phyloP scores from a whole-genome alignment of 2,888 invertebrate genomes.

The Volucella zonaria region DNA sequence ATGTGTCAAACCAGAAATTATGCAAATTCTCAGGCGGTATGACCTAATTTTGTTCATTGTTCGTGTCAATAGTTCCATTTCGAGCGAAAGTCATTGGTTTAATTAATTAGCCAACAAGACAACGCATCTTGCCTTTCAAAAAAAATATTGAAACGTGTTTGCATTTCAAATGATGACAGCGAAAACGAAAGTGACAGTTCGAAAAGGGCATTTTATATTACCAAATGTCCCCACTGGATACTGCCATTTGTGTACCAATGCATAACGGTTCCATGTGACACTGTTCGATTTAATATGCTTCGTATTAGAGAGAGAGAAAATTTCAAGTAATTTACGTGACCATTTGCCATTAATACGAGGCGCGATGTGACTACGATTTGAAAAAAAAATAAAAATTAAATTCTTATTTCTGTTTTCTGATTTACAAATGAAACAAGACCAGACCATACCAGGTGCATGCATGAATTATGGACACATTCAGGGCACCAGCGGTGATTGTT shows the following conservation, averaged over 20 bases:
- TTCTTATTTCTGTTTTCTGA: constrained; percentile 30
- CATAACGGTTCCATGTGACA: constrained; percentile 15
- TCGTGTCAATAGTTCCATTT: constrained; percentile 16
- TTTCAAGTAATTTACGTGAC: constrained; percentile 44
- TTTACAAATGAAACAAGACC: constrained; percentile 31
- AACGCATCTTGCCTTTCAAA: constrained; percentile 48
- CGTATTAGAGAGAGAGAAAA: background rate
- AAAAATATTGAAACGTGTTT: constrained; percentile 36
- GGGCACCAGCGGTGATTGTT: constrained; percentile 16
- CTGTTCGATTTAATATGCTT: background rate
- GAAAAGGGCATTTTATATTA: constrained; percentile 32
- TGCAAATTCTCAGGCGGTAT: constrained; percentile 39
- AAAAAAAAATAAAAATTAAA: constrained; percentile 44
- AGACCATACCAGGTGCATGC: constrained; percentile 34
- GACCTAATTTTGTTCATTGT: constrained; percentile 10
- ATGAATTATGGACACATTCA: constrained; percentile 55
- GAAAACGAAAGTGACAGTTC: constrained; percentile 67
- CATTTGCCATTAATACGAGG: constrained; percentile 35
- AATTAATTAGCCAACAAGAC: constrained; percentile 21
- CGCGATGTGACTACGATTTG: constrained; percentile 19
- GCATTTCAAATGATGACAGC: constrained; percentile 61
- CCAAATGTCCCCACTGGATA: background rate
- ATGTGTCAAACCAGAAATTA: constrained; percentile 41
- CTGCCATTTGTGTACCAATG: constrained; percentile 35
- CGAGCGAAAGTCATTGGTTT: constrained; percentile 50